phyloP scores from a whole-genome alignment of 2,113 vertebrate species.

The Merops nubicus region DNA sequence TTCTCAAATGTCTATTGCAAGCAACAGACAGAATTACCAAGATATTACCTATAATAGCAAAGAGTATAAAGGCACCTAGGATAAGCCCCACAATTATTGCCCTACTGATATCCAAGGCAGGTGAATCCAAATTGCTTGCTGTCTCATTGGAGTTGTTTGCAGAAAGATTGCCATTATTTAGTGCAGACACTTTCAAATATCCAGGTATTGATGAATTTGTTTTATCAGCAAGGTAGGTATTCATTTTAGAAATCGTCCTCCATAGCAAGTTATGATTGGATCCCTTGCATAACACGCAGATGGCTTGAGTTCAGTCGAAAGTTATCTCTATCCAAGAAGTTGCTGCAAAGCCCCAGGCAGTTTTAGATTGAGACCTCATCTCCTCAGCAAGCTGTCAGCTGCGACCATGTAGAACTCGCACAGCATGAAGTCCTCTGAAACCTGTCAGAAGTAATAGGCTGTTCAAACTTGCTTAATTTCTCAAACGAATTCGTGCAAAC shows the following conservation, averaged over 20 bases:
- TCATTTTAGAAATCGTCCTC: constrained; percentile 79
- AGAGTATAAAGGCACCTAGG: constrained; percentile 92
- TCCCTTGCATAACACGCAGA: constrained; percentile 16
- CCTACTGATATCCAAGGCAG: constrained; percentile 81
- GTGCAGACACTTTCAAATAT: constrained; percentile 60
- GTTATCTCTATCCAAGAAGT: constrained; percentile 45
- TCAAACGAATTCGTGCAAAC: background rate
- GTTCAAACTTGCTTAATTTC: constrained; percentile 51
- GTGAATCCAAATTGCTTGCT: constrained; percentile 68
- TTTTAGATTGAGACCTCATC: constrained; percentile 16
- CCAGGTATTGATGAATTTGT: constrained; percentile 68
- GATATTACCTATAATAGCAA: constrained; percentile 94
- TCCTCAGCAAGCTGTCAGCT: constrained; percentile 33
- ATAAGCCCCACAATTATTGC: constrained; percentile 89
- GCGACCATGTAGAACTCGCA: background rate
- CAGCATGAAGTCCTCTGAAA: constrained; percentile 33
- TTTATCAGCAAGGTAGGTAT: constrained; percentile 59
- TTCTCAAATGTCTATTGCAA: constrained; percentile 95
- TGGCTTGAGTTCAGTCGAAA: constrained; percentile 50
- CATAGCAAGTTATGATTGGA: constrained; percentile 70
- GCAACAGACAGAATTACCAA: constrained; percentile 94
- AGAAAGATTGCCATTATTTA: constrained; percentile 60
- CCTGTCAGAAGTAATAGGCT: constrained; percentile 32
- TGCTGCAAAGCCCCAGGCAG: constrained; percentile 6
- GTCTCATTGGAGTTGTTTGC: constrained; percentile 80